These are phyloP conservation scores for Phoxinus phoxinus DNA, from an alignment of 2,113 vertebrate species.

Conservation along the genomic window DNA sequence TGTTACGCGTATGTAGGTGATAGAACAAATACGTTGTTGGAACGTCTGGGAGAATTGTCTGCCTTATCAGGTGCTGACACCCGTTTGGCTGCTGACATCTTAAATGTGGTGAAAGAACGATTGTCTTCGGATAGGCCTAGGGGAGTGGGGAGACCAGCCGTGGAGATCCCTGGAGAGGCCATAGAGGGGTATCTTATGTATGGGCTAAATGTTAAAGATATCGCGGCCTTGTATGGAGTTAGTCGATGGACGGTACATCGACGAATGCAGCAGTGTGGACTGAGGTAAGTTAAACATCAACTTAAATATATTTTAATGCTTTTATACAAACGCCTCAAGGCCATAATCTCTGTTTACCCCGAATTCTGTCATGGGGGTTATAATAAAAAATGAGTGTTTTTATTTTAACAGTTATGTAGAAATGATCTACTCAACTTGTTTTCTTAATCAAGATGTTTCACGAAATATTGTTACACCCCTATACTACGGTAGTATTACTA, in stretches of 20 bases:
- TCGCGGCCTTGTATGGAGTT: neutral
- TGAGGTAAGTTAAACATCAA: no score
- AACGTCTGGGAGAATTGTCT: neutral
- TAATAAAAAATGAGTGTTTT: no score
- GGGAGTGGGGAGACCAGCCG: neutral
- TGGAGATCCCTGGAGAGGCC: neutral
- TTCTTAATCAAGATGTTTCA: no score
- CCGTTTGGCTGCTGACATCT: neutral
- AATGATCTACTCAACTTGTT: no score
- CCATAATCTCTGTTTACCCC: no score
- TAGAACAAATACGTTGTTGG: neutral
- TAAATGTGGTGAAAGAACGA: neutral
- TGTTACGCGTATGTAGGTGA: neutral
- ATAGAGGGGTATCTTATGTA: constrained; percentile 12
- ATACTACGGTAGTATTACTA: no score
- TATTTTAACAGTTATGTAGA: no score
- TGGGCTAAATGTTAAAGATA: neutral
- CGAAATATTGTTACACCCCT: no score
- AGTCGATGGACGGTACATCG: neutral
- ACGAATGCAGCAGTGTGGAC: neutral
- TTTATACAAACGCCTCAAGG: neutral
- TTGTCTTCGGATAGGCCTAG: neutral
- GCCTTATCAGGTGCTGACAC: no score
- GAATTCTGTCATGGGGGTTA: no score
- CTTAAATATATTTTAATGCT: neutral